These are phyloP conservation scores for Geodia barretti DNA, from an alignment of 37 sponge, comb jelly and placozoan genomes.

Conservation along the genomic window DNA sequence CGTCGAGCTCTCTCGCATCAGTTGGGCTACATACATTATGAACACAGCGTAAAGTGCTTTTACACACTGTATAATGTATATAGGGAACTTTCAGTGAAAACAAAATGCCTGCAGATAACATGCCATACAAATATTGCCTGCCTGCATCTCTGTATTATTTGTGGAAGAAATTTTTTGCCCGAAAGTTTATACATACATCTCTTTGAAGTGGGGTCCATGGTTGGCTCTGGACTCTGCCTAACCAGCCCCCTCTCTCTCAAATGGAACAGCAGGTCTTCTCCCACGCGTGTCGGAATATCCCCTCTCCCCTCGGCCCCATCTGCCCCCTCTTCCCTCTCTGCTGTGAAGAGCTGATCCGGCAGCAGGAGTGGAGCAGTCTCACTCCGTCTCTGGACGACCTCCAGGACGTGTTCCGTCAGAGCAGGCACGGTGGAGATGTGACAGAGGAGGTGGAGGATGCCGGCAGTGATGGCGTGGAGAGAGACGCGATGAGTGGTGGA, in stretches of 20 bases:
- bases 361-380: constrained; percentile 13
- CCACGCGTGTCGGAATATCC: neutral
- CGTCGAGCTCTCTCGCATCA: constrained; percentile 18
- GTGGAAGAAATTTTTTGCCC: neutral
- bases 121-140: neutral
- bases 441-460: constrained; percentile 29
- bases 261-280: constrained; percentile 10
- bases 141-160: neutral
- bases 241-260: constrained; percentile 26
- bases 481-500: constrained; percentile 1
- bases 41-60: neutral
- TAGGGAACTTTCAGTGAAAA: neutral
- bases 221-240: constrained; percentile 12
- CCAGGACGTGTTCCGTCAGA: constrained; percentile 19
- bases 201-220: neutral
- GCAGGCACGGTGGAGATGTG: constrained; percentile 4
- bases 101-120: neutral
- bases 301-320: neutral
- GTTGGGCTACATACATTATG: neutral
- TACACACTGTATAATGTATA: neutral
- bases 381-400: constrained; percentile 12
- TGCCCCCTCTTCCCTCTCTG: neutral
- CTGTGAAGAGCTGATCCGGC: constrained; percentile 22
- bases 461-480: constrained; percentile 34
- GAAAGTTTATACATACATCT: neutral